Percentiles rank a stretch among this genome's conserved stretches.
Conservation (phyloP, 2,113 vertebrate genomes). For the Festucalex cinctus region DNA sequence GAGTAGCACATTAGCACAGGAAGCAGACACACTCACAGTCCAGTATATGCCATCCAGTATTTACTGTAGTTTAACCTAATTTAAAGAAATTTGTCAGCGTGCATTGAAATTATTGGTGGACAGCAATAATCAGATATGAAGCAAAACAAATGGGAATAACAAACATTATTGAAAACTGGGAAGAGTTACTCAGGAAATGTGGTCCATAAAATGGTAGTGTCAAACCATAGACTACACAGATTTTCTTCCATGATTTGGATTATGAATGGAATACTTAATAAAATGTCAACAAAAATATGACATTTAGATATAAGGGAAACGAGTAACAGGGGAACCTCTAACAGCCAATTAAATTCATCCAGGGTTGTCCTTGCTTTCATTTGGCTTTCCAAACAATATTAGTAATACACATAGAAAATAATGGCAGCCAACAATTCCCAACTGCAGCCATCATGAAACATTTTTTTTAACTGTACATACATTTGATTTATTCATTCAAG, state of each 20-base stretch:
- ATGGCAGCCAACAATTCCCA: background rate
- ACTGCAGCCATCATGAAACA: background rate
- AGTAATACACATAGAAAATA: background rate
- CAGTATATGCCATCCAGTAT: background rate
- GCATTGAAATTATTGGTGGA: background rate
- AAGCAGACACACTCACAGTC: background rate
- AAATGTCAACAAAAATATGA: background rate
- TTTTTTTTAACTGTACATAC: background rate
- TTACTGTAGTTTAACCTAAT: background rate
- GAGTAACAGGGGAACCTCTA: no score
- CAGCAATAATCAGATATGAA: no score
- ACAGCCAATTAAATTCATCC: no score
- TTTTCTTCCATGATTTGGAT: background rate
- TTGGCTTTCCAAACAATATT: no score
- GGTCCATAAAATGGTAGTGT: background rate
- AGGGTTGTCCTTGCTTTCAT: no score
- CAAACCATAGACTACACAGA: background rate
- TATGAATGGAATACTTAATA: background rate
- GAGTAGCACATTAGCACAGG: background rate
- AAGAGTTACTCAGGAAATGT: background rate
- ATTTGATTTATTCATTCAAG: background rate
- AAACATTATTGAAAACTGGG: no score
- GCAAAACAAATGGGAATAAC: no score
- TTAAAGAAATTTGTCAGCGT: background rate
- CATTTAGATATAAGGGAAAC: background rate